Evolutionary conservation across 2,888 invertebrate species (phyloP), one percentile per base, ranked within the genome.

Genomic region (Miltochrista miniata): DNA sequence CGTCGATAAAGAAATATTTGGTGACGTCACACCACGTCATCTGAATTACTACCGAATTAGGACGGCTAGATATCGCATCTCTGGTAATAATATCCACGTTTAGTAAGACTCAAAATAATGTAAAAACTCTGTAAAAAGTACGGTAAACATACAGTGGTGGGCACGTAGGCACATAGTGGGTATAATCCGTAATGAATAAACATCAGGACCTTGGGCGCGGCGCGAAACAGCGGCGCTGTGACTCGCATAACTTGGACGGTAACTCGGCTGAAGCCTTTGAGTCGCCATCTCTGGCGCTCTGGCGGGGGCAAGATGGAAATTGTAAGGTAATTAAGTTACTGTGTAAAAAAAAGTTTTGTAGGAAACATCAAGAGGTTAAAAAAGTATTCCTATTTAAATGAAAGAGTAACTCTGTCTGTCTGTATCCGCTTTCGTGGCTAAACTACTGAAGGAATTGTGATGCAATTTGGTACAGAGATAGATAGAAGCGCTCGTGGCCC

Each of bases 171-270:
- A 24, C 18, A 24, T 24, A 24, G 5, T n/a, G n/a, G 52, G 63
- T 67, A 56, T 63, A 56, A 67, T 67, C 60, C 48, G 51, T 59
- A 62, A 62, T 64, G 60, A 64, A 67, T 66, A 66, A 63, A 67
- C 64, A 63, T 63, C 52, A 54, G 54, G 34, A 5, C 24, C 36
- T 42, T 46, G 10, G 45, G 45, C 12, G 40, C 15, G 41, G 33
- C 37, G 62, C 18, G 51, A 59, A 56, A 60, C 48, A 15, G 45
- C 34, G 37, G 31, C 33, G 53, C 49, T 63, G 41, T 52, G 63
- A 46, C 48, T 48, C 24, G 44, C 45, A 41, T 48, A 61, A 63
- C 52, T 61, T 59, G 41, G 48, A 42, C 34, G 43, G 41, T 34
- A 36, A 43, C 45, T 51, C 14, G 10, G 30, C 37, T 24, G 58